Conservation (phyloP, 2,888 invertebrate species). For the Mellilla xanthometata region DNA sequence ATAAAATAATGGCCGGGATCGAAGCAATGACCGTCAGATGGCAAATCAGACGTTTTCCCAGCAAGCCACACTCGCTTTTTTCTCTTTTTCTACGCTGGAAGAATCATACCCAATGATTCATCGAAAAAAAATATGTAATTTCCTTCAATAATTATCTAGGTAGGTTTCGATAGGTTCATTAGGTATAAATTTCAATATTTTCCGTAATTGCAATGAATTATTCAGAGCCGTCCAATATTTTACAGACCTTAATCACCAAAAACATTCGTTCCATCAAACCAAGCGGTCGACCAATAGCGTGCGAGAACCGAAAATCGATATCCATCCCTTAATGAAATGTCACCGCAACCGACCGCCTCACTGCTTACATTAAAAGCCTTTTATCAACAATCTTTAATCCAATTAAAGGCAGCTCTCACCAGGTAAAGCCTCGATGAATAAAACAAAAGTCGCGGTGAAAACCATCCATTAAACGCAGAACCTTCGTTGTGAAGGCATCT, state of each 20-base stretch:
- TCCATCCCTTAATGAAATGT: slow-evolving; percentile 65
- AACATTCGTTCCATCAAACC: slow-evolving; percentile 14
- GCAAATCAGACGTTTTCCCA: too few relatives aligned
- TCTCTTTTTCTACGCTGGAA: too few relatives aligned
- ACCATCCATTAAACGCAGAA: slow-evolving; percentile 42
- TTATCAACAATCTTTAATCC: slow-evolving; percentile 77
- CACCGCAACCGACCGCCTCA: slow-evolving; percentile 45
- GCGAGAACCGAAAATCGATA: slow-evolving; percentile 56
- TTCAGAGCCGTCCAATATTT: background rate
- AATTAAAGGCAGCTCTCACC: slow-evolving; percentile 70
- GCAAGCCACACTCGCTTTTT: too few relatives aligned
- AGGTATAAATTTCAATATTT: too few relatives aligned
- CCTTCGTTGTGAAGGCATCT: slow-evolving; percentile 30
- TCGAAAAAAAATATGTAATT: too few relatives aligned
- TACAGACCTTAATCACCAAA: slow-evolving; percentile 1
- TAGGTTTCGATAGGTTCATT: too few relatives aligned
- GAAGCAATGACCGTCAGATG: too few relatives aligned
- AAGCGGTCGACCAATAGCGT: slow-evolving; percentile 37
- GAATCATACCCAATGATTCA: too few relatives aligned
- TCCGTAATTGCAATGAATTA: background rate
- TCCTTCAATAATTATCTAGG: too few relatives aligned
- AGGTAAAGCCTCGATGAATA: slow-evolving; percentile 66
- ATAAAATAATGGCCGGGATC: too few relatives aligned
- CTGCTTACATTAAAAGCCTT: slow-evolving; percentile 66
- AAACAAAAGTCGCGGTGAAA: slow-evolving; percentile 62